Base-by-base conservation (phyloP, 2,888 invertebrate species). In the Cyclophora punctaria region DNA sequence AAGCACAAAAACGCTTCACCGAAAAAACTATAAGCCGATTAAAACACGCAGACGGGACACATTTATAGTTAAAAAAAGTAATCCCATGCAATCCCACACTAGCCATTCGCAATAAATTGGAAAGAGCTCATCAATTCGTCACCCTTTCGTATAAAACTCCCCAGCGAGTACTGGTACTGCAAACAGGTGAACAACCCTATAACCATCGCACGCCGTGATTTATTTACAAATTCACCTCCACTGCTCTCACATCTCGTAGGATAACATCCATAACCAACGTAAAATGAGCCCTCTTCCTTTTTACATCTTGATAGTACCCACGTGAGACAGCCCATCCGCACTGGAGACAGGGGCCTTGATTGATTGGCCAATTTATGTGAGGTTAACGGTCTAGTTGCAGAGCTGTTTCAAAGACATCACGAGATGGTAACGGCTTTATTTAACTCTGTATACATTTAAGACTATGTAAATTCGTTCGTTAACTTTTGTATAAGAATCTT, bases 161-260 rank as follows among this genome's bases (percentile, higher is more conserved):
- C 37, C 4, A 5, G 37, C 37, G 37, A 5, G 65, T 67, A 67
- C 47, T 20, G 34, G 52, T 48, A 50, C 64, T 71, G 62, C 61
- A 67, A 60, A 66, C 73, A 77, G 80, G 79, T 79, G 78, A 82
- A 80, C 62, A 75, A 69, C 71, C 75, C 64, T 64, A 69, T 66
- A 68, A 75, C 71, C 68, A 69, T 58, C 62, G 34, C 7, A 64
- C 59, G 63, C 67, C 65, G 69, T 75, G 78, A 82, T 83, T 80
- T 83, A 80, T 80, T 75, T 73, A 69, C 60, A 64, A 63, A 69
- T 70, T 77, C 64, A 73, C 72, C 71, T 69, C 66, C 60, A 58
- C 63, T 59, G 63, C 60, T 63, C 63, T 55, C 58, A 64, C 54
- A 57, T 62, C 60, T 58, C 56, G 47, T 48, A 65, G 64, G 62